A percentile compares a stretch with the other conserved stretches of the same genome.
Evolutionary conservation across 2,797 vertebrate species (phyloP).

Genomic region (Hydrophis major): DNA sequence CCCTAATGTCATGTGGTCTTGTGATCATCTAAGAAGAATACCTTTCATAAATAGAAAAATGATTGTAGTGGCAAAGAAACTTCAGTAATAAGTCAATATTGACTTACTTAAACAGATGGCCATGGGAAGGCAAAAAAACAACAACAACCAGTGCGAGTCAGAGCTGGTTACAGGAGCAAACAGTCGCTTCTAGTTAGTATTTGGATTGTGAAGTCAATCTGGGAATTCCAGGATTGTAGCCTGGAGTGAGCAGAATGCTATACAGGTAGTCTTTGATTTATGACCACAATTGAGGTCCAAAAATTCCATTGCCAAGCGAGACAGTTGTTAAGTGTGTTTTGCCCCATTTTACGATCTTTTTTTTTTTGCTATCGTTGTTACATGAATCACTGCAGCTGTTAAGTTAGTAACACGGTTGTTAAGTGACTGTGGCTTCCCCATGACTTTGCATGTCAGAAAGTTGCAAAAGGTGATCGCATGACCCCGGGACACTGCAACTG

Average conservation of each 20-base stretch:
- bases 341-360: neutral
- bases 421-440: neutral
- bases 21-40: neutral
- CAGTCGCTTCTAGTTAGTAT: neutral
- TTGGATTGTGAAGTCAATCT: neutral
- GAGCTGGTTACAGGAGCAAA: neutral
- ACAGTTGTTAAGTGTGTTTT: neutral
- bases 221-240: neutral
- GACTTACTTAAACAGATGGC: neutral
- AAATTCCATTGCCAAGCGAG: neutral
- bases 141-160: neutral
- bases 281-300: neutral
- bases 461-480: neutral
- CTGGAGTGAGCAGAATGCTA: neutral
- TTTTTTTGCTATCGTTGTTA: neutral
- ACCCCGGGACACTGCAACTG: accelerated
- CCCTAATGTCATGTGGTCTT: neutral
- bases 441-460: neutral
- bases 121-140: too few species aligned
- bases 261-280: neutral
- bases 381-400: neutral
- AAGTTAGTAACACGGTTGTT: neutral
- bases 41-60: neutral
- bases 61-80: neutral
- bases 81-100: neutral